Conservation (phyloP, 2,113 vertebrate species). For the Stercorarius parasiticus region DNA sequence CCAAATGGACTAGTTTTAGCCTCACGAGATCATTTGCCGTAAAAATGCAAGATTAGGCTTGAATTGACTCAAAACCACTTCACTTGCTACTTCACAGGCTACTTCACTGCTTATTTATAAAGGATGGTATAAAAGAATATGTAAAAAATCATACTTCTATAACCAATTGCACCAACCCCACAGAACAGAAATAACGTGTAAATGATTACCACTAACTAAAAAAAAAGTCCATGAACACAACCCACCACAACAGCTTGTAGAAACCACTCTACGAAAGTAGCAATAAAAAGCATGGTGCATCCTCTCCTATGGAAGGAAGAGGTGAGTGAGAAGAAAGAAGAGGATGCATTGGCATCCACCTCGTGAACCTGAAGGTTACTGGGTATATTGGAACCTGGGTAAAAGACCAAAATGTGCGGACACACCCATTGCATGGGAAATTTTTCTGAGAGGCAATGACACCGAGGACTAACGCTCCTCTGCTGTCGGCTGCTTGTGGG, state of each 20-base stretch:
- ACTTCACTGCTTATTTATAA: neutral
- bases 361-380: neutral
- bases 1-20: neutral
- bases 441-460: neutral
- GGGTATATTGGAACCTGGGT: neutral
- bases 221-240: neutral
- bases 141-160: accelerated
- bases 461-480: neutral
- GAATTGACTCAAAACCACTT: neutral
- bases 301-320: neutral
- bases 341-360: accelerated
- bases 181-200: neutral
- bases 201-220: neutral
- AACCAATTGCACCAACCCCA: neutral
- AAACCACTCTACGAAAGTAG: neutral
- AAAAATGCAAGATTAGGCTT: neutral
- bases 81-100: neutral
- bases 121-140: neutral
- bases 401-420: neutral
- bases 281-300: accelerated
- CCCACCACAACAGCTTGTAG: neutral
- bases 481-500: neutral
- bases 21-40: accelerated
- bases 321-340: neutral
- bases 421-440: neutral